Base-by-base conservation (phyloP, 1,140 invertebrate genomes). In the Calosoma granatense region DNA sequence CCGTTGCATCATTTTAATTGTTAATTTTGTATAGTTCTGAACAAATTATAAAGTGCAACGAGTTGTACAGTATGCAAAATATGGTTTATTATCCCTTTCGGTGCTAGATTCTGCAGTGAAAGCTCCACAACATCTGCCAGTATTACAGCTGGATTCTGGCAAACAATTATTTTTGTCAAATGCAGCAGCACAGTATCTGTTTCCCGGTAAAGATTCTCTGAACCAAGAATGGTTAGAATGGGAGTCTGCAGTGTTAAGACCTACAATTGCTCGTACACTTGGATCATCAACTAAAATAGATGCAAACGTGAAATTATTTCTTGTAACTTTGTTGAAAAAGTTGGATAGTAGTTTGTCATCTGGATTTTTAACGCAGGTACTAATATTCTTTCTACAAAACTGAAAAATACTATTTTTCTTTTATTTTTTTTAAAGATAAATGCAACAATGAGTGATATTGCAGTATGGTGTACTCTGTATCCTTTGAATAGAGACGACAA, bases 161-260 rank as follows among this genome's bases (percentile, higher is more conserved):
- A 60, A 68, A 23, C 66, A 66, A 12, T 58, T 83, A 22, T 82
- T 84, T 66, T 78, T 79, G 22, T 61, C 73, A 1, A 80, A 77
- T 69, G 76, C 81, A 41, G 76, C 77, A 14, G 67, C 80, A 41
- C 75, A 76, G 54, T 79, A 77, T 64, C 61, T 84, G 26, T 62
- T 76, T n/a, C 71, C 71, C 47, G 39, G 64, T 20, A 23, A 61
- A 20, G 60, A 70, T 36, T 41, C 66, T 64, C 52, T 64, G 56
- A 76, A 78, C 39, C 77, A 81, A 55, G 77, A 83, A 68, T 86
- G 86, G 80, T 69, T 87, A 53, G 87, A 91, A 71, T 90, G 87
- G 86, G 86, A 90, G 59, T 74, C 80, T 41, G 78, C 79, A 11
- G 72, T 81, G 41, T 76, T 90, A 36, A 76, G 82, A 58, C 85